Evolutionary conservation across 2,888 invertebrate species (phyloP).

Genomic region (Diloba caeruleocephala): DNA sequence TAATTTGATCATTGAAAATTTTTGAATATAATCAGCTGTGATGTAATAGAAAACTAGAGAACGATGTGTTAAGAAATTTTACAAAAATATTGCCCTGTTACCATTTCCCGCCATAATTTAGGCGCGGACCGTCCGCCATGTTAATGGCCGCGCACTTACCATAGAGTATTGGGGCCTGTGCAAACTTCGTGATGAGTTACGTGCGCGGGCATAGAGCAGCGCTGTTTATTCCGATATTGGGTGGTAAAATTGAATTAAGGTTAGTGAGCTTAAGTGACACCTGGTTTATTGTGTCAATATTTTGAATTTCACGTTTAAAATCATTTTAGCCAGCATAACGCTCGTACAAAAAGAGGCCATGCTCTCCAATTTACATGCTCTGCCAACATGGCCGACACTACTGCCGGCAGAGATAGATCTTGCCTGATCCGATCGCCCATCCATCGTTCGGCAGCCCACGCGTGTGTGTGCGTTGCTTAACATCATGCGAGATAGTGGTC

Average conservation of each 20-base stretch:
- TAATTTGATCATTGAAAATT: no score
- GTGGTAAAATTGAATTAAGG: constrained; percentile 39
- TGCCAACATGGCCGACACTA: no score
- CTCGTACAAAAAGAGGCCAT: no score
- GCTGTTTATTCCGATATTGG: constrained; percentile 49
- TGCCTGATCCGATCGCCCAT: no score
- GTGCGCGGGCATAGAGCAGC: constrained; percentile 66
- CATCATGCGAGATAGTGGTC: no score
- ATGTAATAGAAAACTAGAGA: no score
- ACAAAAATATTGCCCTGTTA: not conserved
- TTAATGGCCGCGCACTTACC: constrained; percentile 48
- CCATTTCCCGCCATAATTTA: constrained; percentile 27
- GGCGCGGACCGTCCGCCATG: constrained; percentile 37
- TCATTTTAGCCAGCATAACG: not conserved
- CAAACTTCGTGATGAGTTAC: constrained; percentile 72
- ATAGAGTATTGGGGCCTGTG: constrained; percentile 64
- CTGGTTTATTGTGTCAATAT: constrained; percentile 27
- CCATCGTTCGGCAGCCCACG: no score
- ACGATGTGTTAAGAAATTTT: not conserved
- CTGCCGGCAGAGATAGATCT: no score
- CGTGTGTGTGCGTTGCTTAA: no score
- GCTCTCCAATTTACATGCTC: no score
- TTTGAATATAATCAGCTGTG: no score
- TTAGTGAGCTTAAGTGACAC: constrained; percentile 28
- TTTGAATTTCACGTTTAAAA: constrained; percentile 1